phyloP scores from a whole-genome alignment of 2,888 invertebrate species.

The Rhorus exstirpatorius region DNA sequence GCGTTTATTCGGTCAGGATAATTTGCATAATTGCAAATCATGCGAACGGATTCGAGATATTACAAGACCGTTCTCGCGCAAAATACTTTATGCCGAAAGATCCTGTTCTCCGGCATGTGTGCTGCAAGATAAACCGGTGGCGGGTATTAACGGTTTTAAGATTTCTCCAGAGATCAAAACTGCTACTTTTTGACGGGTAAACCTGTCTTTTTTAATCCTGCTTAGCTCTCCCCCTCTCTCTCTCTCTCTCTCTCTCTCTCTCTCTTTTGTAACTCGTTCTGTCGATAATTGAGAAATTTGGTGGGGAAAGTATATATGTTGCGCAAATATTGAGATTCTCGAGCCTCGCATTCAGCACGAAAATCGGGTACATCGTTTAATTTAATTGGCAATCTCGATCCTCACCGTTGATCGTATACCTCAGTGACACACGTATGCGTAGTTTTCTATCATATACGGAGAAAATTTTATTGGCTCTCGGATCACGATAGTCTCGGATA shows the following conservation, averaged over 20 bases:
- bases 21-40: slow-evolving; percentile 52
- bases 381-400: no score
- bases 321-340: no score
- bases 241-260: background rate
- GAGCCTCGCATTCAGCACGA: no score
- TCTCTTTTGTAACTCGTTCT: no score
- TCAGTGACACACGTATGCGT: no score
- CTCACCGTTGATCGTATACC: no score
- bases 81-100: slow-evolving; percentile 2
- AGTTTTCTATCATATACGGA: no score
- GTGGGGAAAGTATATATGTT: no score
- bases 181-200: slow-evolving; percentile 3
- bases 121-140: slow-evolving; percentile 29
- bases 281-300: no score
- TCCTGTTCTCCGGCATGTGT: slow-evolving; percentile 5
- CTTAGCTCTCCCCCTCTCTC: no score
- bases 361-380: no score
- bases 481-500: slow-evolving; percentile 39
- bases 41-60: slow-evolving; percentile 22
- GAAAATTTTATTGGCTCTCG: slow-evolving; percentile 52
- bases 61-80: slow-evolving; percentile 28
- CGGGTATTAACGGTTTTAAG: slow-evolving; percentile 35
- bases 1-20: background rate
- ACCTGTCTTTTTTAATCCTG: background rate
- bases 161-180: slow-evolving; percentile 25